Evolutionary conservation across 2,113 vertebrate genomes (phyloP).

Genomic region (Meriones unguiculatus): DNA sequence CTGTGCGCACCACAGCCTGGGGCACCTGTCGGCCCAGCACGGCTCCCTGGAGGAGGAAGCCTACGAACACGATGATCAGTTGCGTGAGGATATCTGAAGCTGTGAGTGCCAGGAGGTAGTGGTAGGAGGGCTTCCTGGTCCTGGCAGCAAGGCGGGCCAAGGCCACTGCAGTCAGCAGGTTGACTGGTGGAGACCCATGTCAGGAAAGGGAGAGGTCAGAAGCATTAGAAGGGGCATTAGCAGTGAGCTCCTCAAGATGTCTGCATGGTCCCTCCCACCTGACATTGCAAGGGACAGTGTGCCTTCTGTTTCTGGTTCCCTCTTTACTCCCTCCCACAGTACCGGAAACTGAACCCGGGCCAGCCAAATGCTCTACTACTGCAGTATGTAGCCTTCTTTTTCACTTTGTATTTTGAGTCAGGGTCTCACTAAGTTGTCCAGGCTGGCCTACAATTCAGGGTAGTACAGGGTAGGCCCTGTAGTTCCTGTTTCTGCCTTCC

Average conservation of each 20-base stretch:
- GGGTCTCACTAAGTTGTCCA: neutral
- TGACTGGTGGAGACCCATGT: constrained; percentile 87
- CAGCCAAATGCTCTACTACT: neutral
- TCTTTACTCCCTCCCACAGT: neutral
- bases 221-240: neutral
- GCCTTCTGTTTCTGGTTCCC: neutral
- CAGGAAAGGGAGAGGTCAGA: neutral
- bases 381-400: neutral
- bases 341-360: neutral
- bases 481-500: neutral
- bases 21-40: constrained; percentile 92
- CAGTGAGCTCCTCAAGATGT: accelerated
- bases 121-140: constrained; percentile 93
- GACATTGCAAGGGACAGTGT: no score
- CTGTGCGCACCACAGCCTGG: constrained; percentile 85
- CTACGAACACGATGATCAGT: constrained; percentile 95
- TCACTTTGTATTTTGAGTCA: neutral
- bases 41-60: constrained; percentile 95
- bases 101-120: constrained; percentile 94
- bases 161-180: constrained; percentile 91
- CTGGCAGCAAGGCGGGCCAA: constrained; percentile 91
- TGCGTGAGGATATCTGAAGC: constrained; percentile 94
- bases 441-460: neutral
- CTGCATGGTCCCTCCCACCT: neutral
- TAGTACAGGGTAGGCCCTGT: neutral